Base-by-base conservation (phyloP, 2,797 vertebrate genomes). In the Megaceryle alcyon region DNA sequence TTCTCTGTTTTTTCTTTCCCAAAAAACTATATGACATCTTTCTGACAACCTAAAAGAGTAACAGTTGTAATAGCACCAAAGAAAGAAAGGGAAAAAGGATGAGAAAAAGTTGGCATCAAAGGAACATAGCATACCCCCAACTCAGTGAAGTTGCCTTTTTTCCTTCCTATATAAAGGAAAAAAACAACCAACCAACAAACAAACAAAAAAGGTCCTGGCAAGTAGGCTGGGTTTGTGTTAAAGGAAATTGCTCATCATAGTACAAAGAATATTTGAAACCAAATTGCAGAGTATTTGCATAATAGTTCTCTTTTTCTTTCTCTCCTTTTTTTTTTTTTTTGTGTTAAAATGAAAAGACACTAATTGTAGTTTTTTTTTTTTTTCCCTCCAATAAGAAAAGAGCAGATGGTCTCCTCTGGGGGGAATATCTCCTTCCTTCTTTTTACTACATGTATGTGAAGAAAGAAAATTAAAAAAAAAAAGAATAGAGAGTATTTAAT, bases 231-330 rank as follows among this genome's bases (percentile, higher is more conserved):
- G 96, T 95, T 97, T 97, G 94, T 98, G 92, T 97, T 98, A 97
- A 97, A 97, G 94, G 94, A 98, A 98, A 98, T 98, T 97, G 97
- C 97, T 98, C 97, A 97, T 98, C 97, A 97, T 64, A 96, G 92
- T 95, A 98, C 97, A 98, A 98, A 98, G 97, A 97, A 89, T 97
- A 97, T 98, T 98, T 92, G 96, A 98, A 98, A 98, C 91, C 71
- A 98, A 98, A 98, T 97, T 98, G 97, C 97, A 96, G 95, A 95
- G 80, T 97, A 98, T 98, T 98, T 98, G 97, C 97, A 98, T 98
- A 98, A 98, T 98, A 97, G 97, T 97, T 96, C 88, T 92, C 88
- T 77, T 80, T 89, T 90, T 96, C 92, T 93, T 77, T 85, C 71
- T 59, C 39, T 44, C 2, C 78, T 31, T 83, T n/a, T 64, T 19